Evolutionary conservation across 2,113 vertebrate species (phyloP).

Genomic region (Neopipo cinnamomea): DNA sequence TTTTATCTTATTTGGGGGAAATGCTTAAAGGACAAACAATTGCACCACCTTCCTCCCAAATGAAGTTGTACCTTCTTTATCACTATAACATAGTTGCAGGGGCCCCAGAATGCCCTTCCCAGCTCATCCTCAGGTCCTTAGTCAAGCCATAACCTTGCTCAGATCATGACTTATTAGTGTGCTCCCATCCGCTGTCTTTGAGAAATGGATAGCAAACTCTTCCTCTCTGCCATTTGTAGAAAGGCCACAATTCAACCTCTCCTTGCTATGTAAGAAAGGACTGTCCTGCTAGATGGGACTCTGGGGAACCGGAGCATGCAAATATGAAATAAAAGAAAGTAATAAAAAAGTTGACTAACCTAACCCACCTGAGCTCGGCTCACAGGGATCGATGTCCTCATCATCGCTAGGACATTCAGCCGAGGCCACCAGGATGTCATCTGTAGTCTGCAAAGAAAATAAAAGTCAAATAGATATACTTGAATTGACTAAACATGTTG

Average conservation of each 20-base stretch:
- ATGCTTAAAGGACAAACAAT: not conserved
- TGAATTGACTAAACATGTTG: not conserved
- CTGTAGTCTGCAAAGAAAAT: slow-evolving; percentile 82
- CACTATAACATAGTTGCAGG: not conserved
- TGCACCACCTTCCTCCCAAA: not conserved
- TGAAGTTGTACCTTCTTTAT: not conserved
- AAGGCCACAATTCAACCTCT: not conserved
- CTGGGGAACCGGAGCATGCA: slow-evolving; percentile 54
- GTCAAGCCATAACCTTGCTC: not conserved
- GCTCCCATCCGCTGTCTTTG: not conserved
- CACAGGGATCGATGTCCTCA: slow-evolving; percentile 98
- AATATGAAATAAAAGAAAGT: slow-evolving; percentile 79
- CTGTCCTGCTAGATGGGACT: not conserved
- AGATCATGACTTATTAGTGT: not conserved
- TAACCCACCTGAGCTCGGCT: slow-evolving; percentile 99
- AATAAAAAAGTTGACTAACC: slow-evolving; percentile 99
- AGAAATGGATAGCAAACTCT: not conserved
- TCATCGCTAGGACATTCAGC: slow-evolving; percentile 97
- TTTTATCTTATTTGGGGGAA: not conserved
- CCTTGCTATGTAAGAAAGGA: not conserved
- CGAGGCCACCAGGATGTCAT: slow-evolving; percentile 92
- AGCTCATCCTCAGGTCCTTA: not conserved
- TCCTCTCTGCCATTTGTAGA: not conserved
- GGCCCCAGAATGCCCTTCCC: not conserved
- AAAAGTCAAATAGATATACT: not conserved